phyloP scores from a whole-genome alignment of 2,113 vertebrate species.

The Heloderma charlesbogerti region DNA sequence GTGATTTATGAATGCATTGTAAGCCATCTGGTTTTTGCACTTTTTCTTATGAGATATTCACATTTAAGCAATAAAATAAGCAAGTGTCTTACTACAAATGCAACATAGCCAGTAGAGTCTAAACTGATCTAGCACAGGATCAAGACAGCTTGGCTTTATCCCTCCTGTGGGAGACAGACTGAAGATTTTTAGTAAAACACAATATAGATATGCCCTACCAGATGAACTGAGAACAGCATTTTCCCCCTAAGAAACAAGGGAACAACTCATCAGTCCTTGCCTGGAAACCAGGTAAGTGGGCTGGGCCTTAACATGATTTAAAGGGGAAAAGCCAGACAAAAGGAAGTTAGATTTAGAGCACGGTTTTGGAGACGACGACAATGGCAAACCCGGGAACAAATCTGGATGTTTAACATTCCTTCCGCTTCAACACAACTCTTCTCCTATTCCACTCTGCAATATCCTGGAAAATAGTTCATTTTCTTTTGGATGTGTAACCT shows the following conservation, averaged over 20 bases:
- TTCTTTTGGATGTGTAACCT: background rate
- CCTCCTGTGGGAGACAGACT: accelerated
- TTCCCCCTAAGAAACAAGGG: constrained; percentile 54
- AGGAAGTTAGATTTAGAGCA: background rate
- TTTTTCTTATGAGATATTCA: constrained; percentile 1
- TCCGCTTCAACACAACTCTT: background rate
- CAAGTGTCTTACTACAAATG: background rate
- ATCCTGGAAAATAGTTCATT: background rate
- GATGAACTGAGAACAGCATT: background rate
- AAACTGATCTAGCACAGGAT: constrained; percentile 2
- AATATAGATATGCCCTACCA: background rate
- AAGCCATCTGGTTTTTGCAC: constrained; percentile 4
- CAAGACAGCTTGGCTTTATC: background rate
- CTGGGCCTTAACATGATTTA: constrained; percentile 26
- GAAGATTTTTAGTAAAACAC: accelerated
- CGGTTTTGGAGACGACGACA: background rate
- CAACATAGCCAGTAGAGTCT: background rate
- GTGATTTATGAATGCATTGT: background rate
- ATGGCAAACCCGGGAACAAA: background rate
- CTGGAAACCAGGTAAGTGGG: constrained; percentile 62
- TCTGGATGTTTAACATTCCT: background rate
- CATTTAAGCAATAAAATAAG: constrained; percentile 1
- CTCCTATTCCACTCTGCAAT: background rate
- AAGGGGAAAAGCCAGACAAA: constrained; percentile 30
- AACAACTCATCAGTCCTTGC: constrained; percentile 25